Evolutionary conservation across 2,797 vertebrate species (phyloP).

Genomic region (Echiichthys vipera): DNA sequence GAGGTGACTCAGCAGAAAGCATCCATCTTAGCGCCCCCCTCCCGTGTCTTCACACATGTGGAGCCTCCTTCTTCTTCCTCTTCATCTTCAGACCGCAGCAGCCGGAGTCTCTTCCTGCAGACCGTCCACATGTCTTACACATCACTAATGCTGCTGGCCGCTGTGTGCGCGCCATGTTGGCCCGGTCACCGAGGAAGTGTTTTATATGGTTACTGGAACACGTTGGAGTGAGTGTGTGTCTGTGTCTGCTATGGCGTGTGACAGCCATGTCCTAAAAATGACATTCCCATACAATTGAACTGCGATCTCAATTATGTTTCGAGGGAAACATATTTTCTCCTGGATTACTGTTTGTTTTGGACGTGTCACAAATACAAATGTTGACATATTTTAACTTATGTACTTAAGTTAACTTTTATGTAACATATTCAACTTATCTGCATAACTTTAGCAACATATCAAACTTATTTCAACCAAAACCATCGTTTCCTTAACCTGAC

Average conservation of each 20-base stretch:
- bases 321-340: too few species aligned
- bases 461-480: too few species aligned
- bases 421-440: too few species aligned
- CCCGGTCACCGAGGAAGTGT: slow-evolving; percentile 17
- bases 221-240: not conserved
- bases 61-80: slow-evolving; percentile 39
- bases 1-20: slow-evolving; percentile 57
- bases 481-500: too few species aligned
- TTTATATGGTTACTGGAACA: slow-evolving; percentile 57
- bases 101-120: slow-evolving; percentile 33
- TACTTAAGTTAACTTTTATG: too few species aligned
- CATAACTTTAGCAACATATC: too few species aligned
- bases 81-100: slow-evolving; percentile 57
- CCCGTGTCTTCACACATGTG: slow-evolving; percentile 34
- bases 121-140: slow-evolving; percentile 34
- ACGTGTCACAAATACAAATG: too few species aligned
- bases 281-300: too few species aligned
- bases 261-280: too few species aligned
- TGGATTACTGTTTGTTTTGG: too few species aligned
- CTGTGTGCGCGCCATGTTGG: not conserved
- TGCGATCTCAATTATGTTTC: too few species aligned
- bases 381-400: too few species aligned
- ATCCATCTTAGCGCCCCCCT: not conserved
- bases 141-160: not conserved
- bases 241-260: not conserved